Evolutionary conservation across 2,797 vertebrate genomes (phyloP), one percentile per base, ranked within the genome.

Genomic region (Spizella passerina): DNA sequence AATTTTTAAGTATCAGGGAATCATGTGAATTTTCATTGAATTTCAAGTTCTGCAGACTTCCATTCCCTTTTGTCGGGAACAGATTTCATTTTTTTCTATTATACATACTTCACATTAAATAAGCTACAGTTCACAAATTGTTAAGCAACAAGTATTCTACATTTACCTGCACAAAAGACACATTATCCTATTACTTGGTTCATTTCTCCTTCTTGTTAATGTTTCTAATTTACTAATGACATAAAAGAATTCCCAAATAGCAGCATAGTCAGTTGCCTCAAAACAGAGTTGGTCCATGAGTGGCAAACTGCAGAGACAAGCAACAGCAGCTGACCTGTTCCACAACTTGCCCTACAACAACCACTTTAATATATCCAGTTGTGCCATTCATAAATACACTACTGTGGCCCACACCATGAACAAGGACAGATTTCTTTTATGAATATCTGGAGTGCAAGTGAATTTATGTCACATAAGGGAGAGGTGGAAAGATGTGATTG

Each of bases 371-470:
- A 2, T 2, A 66, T 2, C 15, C 20, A 11, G 14, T 4, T 13
- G 4, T 8, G 36, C 27, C 44, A 60, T 3, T 41, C 1, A 0
- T 5, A 59, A 73, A n/a, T 3, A 49, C 24, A 5, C 29, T 47
- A 4, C 27, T 10, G 3, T 4, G 14, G 47, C 12, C 46, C 22
- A n/a, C 8, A 29, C 12, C 26, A 52, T 4, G 5, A 43, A 30
- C 6, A 53, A 46, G 5, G 12, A 14, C 0, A 2, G 27, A 41
- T 41, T 41, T 41, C 17, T 41, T 71, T 43, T 60, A 32, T 14
- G 30, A 82, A n/a, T 15, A 80, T 17, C 9, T 49, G 16, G 9
- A 71, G 19, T 6, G 6, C 57, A 85, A 68, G 1, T 30, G 8
- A 52, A 27, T 29, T 21, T 29, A 61, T 2, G 11, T 17, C 19